Conservation (phyloP, 2,113 vertebrate species). For the Delphinapterus leucas region DNA sequence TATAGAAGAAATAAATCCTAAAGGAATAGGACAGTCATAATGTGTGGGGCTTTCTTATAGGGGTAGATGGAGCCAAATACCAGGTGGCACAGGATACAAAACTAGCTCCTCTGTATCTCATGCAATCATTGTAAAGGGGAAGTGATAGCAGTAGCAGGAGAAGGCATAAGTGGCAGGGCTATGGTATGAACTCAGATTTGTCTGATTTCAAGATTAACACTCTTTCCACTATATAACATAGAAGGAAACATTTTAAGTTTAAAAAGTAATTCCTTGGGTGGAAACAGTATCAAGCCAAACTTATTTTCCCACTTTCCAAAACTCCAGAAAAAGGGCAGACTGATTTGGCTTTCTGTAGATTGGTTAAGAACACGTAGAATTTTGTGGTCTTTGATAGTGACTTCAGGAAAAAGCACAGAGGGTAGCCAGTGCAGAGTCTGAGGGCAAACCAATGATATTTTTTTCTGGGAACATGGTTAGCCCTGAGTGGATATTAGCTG, state of each 20-base stretch:
- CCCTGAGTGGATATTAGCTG: background rate
- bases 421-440: background rate
- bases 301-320: conserved; percentile 1
- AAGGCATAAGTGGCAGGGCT: background rate
- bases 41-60: background rate
- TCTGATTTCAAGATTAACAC: conserved; percentile 43
- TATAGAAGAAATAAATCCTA: background rate
- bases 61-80: background rate
- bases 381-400: background rate
- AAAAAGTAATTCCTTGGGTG: conserved; percentile 7
- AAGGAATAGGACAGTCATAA: background rate
- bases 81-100: background rate
- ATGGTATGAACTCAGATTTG: conserved; percentile 34
- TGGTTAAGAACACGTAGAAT: background rate
- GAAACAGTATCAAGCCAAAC: background rate
- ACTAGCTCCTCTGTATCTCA: background rate
- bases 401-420: background rate
- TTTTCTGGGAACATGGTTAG: background rate
- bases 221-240: conserved; percentile 12
- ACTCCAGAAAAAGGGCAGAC: background rate
- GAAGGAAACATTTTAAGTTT: conserved; percentile 43
- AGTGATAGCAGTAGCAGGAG: background rate
- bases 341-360: background rate
- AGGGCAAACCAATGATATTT: background rate
- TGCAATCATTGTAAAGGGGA: background rate